Conservation (phyloP, 37 sponge, comb jelly and placozoan genomes). For the Ephydatia muelleri region DNA sequence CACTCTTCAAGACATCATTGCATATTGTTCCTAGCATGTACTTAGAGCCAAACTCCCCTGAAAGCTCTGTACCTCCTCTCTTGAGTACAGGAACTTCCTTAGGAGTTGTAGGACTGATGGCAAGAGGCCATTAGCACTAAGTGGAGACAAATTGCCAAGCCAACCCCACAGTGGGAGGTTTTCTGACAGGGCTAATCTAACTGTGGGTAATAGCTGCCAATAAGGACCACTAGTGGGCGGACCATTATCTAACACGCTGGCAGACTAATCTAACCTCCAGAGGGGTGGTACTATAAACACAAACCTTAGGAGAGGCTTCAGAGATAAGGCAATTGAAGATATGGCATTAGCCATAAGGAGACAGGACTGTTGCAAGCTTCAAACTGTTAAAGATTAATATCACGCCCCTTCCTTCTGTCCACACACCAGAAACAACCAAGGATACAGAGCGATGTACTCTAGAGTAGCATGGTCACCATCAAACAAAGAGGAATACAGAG, state of each 20-base stretch:
- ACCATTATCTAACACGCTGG: neutral
- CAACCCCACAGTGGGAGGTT: neutral
- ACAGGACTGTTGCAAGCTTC: slow-evolving; percentile 60
- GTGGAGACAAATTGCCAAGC: slow-evolving; percentile 31
- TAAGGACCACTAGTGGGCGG: neutral
- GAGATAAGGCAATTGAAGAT: slow-evolving; percentile 49
- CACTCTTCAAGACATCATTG: slow-evolving; percentile 30
- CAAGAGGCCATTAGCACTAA: neutral
- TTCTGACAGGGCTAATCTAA: neutral
- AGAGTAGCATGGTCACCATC: slow-evolving; percentile 74
- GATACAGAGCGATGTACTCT: slow-evolving; percentile 68
- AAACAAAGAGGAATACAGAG: slow-evolving; percentile 67
- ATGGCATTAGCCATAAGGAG: slow-evolving; percentile 61
- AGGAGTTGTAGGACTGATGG: neutral
- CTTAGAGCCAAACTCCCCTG: slow-evolving; percentile 35
- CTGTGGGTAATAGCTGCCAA: neutral
- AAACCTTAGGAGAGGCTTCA: slow-evolving; percentile 55
- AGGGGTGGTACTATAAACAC: neutral
- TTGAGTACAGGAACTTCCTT: neutral
- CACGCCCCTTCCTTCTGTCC: neutral
- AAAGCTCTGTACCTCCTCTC: slow-evolving; percentile 15
- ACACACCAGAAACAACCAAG: neutral
- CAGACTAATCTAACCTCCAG: neutral
- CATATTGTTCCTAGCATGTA: slow-evolving; percentile 46
- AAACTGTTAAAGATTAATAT: neutral